Conservation (phyloP, 2,888 invertebrate genomes). For the Drosophila meridionalis region DNA sequence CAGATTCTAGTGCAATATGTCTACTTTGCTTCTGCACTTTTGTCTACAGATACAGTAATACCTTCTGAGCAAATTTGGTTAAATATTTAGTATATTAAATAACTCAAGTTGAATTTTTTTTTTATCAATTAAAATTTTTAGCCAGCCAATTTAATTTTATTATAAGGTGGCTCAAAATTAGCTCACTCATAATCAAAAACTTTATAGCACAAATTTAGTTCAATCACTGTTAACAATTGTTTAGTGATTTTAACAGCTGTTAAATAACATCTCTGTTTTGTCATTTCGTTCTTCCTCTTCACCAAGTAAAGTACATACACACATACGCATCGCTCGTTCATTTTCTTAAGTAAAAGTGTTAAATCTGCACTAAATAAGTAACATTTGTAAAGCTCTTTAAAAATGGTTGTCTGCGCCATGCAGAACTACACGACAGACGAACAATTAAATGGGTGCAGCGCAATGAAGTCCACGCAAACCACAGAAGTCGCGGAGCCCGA, state of each 20-base stretch:
- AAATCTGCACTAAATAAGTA: constrained; percentile 14
- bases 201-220: not conserved
- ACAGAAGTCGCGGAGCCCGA: constrained; percentile 18
- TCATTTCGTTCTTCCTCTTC: constrained; percentile 27
- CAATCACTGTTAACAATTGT: not conserved
- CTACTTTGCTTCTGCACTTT: not conserved
- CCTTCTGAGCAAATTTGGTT: not conserved
- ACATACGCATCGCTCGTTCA: constrained; percentile 13
- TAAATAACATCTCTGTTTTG: constrained; percentile 16
- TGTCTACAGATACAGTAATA: too few relatives aligned
- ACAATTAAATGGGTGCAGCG: constrained; percentile 33
- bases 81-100: not conserved
- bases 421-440: constrained; percentile 41
- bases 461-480: constrained; percentile 24
- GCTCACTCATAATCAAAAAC: not conserved
- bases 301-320: constrained; percentile 24
- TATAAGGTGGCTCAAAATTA: not conserved
- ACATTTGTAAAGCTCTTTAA: constrained; percentile 3
- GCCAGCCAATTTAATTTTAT: not conserved
- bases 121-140: not conserved
- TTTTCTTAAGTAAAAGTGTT: constrained; percentile 19
- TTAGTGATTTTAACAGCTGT: not conserved
- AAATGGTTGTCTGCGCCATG: constrained; percentile 60
- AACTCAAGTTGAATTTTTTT: not conserved
- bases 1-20: too few relatives aligned